Conservation (phyloP, 2,888 invertebrate species). For the Diaprepes abbreviatus region DNA sequence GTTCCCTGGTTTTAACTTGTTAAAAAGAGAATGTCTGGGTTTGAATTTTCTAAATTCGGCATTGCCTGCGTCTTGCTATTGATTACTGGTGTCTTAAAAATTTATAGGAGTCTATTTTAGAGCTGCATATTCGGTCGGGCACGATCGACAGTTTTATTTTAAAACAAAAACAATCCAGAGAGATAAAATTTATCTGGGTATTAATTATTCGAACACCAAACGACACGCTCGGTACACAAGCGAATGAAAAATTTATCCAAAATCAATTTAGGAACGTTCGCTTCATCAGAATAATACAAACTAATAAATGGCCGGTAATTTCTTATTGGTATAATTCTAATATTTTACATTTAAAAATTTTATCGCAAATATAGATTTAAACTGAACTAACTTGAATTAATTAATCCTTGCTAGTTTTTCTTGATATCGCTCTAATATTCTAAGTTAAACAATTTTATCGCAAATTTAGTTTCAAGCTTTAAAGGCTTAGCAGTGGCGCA, state of each 20-base stretch:
- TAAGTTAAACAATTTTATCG: no score
- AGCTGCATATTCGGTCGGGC: background rate
- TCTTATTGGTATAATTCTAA: no score
- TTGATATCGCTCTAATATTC: no score
- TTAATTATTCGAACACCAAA: background rate
- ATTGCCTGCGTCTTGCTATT: background rate
- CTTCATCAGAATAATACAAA: no score
- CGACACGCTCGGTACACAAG: background rate
- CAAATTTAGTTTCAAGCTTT: no score
- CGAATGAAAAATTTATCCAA: background rate
- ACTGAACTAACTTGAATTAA: no score
- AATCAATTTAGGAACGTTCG: background rate
- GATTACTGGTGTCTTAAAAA: background rate
- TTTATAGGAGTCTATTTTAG: background rate
- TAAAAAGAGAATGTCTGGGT: background rate
- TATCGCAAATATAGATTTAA: no score
- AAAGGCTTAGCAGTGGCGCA: no score
- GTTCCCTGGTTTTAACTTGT: background rate
- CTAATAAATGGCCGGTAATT: no score
- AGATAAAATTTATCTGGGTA: background rate
- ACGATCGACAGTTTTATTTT: background rate
- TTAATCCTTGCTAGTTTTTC: no score
- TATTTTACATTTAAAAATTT: no score
- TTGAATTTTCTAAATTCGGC: conserved; percentile 1
- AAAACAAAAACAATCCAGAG: background rate